Conservation (phyloP, 1,140 invertebrate genomes). For the Lepidurus arcticus region DNA sequence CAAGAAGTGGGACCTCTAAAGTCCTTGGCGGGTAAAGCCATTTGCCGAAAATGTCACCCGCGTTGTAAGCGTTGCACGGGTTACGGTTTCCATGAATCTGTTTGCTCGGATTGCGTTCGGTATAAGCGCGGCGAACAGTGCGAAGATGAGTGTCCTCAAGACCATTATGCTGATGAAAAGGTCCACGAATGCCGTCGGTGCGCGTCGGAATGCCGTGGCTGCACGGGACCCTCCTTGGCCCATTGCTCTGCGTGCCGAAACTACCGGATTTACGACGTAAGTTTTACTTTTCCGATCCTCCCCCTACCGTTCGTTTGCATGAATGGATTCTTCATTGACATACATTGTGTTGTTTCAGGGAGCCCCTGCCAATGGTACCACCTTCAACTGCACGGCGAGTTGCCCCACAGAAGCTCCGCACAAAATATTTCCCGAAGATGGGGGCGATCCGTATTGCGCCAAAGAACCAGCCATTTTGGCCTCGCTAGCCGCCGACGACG, state of each 20-base stretch:
- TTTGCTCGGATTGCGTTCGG: constrained; percentile 73
- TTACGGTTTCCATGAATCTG: constrained; percentile 72
- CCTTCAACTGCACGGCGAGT: constrained; percentile 77
- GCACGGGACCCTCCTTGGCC: constrained; percentile 65
- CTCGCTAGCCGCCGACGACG: constrained; percentile 48
- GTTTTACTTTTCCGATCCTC: constrained; percentile 34
- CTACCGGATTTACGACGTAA: constrained; percentile 67
- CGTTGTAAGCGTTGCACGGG: constrained; percentile 81
- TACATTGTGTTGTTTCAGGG: not conserved
- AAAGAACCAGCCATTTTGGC: constrained; percentile 47
- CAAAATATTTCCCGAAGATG: constrained; percentile 65
- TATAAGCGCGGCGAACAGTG: constrained; percentile 84
- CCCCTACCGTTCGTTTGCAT: constrained; percentile 20
- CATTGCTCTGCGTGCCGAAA: constrained; percentile 80
- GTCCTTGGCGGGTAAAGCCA: constrained; percentile 65
- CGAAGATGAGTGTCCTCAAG: constrained; percentile 78
- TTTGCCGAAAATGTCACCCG: constrained; percentile 84
- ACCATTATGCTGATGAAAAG: constrained; percentile 69
- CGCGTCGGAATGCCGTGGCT: constrained; percentile 73
- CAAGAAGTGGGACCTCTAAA: constrained; percentile 63
- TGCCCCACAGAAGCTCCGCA: constrained; percentile 74
- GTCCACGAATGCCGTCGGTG: constrained; percentile 66
- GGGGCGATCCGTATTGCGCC: constrained; percentile 72
- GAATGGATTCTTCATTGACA: constrained; percentile 30
- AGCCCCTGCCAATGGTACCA: constrained; percentile 50